Base-by-base conservation (phyloP, 2,888 invertebrate genomes). In the Petrolisthes manimaculis region DNA sequence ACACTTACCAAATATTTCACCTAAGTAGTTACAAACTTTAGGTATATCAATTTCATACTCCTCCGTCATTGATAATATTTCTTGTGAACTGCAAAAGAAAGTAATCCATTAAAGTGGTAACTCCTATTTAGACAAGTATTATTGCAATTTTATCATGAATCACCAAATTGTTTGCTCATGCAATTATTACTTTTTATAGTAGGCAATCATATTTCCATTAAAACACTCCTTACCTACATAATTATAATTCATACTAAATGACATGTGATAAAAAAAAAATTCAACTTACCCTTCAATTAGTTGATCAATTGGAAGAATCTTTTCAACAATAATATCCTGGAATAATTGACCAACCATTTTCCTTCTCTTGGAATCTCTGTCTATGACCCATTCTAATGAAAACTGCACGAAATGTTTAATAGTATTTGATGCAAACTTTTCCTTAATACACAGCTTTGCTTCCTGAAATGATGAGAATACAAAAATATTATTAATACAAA, bases 251-350 rank as follows among this genome's bases (percentile, higher is more conserved):
- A 37, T 37, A 37, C 37, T 37, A 37, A 37, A 5, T 4, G 6
- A 12, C 5, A 37, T 37, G 37, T 37, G 37, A 37, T 37, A 37
- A 37, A 24, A 67, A 24, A 79, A n/a, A n/a, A n/a, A n/a, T 21
- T 54, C 24, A 8, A 86, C 87, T 81, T 83, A 89, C 89, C 89
- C 89, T 74, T 89, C 89, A 24, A 87, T 14, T 18, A 89, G 87
- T 53, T 89, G 86, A 53, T 84, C 84, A 24, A 82, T 56, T 51
- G 85, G 74, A 21, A 89, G 82, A 55, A 82, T 82, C 53, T 85
- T 87, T 71, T 87, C 81, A 21, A 82, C 18, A 69, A 89, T 54
- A 83, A 89, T 84, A 61, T 87, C 87, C 78, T 89, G 86, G 53
- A 84, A 89, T 67, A 89, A 85, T 54, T 84, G 75, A 24, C 89